phyloP scores from a whole-genome alignment of 2,797 vertebrate genomes.

The Apogon talboti region DNA sequence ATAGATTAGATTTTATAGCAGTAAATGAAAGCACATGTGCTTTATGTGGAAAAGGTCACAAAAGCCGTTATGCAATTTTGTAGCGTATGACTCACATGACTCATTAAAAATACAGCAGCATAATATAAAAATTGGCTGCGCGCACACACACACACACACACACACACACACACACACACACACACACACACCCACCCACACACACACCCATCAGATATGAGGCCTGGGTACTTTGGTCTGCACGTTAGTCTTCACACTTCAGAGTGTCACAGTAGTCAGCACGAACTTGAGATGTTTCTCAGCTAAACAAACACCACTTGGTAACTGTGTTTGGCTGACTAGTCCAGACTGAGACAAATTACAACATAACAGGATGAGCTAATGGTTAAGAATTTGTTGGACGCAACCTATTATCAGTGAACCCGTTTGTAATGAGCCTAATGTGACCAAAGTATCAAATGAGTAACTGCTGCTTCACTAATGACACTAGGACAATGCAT shows the following conservation, averaged over 20 bases:
- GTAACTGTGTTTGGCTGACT: not conserved
- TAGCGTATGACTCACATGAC: conserved; percentile 9
- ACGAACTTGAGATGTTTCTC: conserved; percentile 35
- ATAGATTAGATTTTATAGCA: not conserved
- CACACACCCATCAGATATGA: not conserved
- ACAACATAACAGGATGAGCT: conserved; percentile 14
- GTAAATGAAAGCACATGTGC: conserved; percentile 18
- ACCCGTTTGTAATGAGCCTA: not conserved
- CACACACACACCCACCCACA: no score
- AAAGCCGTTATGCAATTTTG: conserved; percentile 1
- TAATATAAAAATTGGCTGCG: not conserved
- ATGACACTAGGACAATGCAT: not conserved
- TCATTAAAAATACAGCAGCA: not conserved
- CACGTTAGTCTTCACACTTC: conserved; percentile 38
- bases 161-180: no score
- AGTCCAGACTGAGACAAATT: not conserved
- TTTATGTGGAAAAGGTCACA: not conserved
- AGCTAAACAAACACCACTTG: not conserved
- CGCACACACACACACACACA: no score
- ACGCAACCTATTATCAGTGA: conserved; percentile 18
- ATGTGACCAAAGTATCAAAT: conserved; percentile 19
- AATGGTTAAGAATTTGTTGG: conserved; percentile 2
- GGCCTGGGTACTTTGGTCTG: conserved; percentile 7
- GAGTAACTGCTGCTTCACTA: not conserved
- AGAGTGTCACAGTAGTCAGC: conserved; percentile 23